Conservation (phyloP, 2,797 vertebrate species). For the Hafferia zeledoni region DNA sequence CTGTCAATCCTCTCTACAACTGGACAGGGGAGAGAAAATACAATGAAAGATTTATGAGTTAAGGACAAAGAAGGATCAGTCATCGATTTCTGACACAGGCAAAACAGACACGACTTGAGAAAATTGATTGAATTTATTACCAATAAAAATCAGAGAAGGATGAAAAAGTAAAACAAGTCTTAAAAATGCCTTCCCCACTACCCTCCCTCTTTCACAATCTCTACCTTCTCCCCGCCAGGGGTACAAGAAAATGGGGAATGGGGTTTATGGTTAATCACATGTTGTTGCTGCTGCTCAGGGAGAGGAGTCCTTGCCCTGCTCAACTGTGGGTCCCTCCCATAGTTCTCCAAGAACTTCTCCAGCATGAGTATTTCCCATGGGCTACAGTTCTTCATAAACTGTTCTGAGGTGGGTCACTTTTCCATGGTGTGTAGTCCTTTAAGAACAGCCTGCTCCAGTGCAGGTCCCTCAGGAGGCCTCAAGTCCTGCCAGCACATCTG, state of each 20-base stretch:
- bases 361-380: background rate
- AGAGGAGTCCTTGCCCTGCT: background rate
- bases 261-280: background rate
- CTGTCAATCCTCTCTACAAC: background rate
- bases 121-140: background rate
- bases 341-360: background rate
- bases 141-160: background rate
- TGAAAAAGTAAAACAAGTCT: background rate
- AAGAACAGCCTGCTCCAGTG: background rate
- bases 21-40: background rate
- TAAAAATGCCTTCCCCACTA: background rate
- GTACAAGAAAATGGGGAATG: background rate
- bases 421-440: background rate
- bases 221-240: background rate
- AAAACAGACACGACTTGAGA: background rate
- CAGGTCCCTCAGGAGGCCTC: no score
- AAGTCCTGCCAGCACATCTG: background rate
- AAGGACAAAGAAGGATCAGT: background rate
- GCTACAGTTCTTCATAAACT: background rate
- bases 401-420: background rate
- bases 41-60: background rate
- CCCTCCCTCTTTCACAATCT: background rate
- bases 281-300: background rate
- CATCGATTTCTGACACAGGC: accelerated
- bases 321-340: accelerated